Percentiles rank a stretch among this genome's conserved stretches.
Conservation (phyloP, 2,888 invertebrate genomes). For the Aspidiotus rigidus region DNA sequence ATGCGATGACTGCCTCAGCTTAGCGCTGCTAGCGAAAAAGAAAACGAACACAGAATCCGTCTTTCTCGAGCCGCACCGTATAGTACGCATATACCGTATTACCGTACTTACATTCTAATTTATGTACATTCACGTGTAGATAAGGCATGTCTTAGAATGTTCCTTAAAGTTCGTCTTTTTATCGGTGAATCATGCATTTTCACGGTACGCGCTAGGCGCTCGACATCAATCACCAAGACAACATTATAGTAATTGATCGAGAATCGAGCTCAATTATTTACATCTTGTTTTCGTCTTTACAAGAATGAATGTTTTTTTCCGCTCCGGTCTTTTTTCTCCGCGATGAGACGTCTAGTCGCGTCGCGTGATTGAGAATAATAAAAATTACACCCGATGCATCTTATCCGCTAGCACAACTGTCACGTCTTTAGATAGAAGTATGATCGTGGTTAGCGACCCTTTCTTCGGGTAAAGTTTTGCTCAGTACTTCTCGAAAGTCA, state of each 20-base stretch:
- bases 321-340: too few species aligned
- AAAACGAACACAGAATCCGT: slow-evolving; percentile 9
- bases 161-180: slow-evolving; percentile 15
- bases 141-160: slow-evolving; percentile 28
- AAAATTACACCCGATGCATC: too few species aligned
- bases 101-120: too few species aligned
- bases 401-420: too few species aligned
- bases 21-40: background rate
- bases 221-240: slow-evolving; percentile 29
- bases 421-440: too few species aligned
- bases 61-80: background rate
- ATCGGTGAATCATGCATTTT: slow-evolving; percentile 24
- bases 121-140: background rate
- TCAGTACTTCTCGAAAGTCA: too few species aligned
- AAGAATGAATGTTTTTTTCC: too few species aligned
- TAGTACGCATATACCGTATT: slow-evolving; percentile 15
- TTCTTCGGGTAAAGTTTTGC: too few species aligned
- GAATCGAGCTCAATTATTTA: slow-evolving; percentile 30
- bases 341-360: too few species aligned
- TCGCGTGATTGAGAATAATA: too few species aligned
- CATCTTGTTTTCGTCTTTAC: slow-evolving; percentile 11
- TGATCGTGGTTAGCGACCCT: too few species aligned
- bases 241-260: slow-evolving; percentile 25
- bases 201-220: slow-evolving; percentile 3
- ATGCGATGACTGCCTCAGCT: background rate